Base-by-base conservation (phyloP, 2,888 invertebrate species). In the Noctua pronuba region DNA sequence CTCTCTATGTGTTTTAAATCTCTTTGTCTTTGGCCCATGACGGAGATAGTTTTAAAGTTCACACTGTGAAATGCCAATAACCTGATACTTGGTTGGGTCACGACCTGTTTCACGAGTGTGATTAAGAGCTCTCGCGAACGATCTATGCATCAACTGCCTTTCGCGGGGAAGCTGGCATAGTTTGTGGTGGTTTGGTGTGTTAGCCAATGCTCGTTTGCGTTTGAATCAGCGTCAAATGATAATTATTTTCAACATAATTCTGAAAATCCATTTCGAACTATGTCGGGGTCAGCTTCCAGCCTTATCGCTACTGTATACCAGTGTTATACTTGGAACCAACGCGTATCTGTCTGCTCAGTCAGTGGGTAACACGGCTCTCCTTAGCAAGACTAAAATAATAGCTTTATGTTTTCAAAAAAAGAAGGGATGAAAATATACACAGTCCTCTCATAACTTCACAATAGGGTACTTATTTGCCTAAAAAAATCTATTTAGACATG, bases 31-130 rank as follows among this genome's bases (percentile, higher is more conserved):
- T 83, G n/a, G 68, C 38, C 31, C n/a, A 44, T 71, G 58, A 72
- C 44, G 21, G 55, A 58, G 46, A 44, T 64, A 67, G 69, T 69
- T 77, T 77, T 24, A 60, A 82, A 82, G 60, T 71, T 67, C 35
- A 69, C 70, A 18, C 21, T 66, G 13, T 73, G 41, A 82, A 82
- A 82, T 82, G 73, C 41, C 73, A 82, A 35, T 62, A 70, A 70
- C 62, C 44, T 68, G 58, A n/a, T 21, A 46, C 65, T 62, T 70
- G 24, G 31, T 64, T 52, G 35, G 55, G 35, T 81, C 58, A 10
- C 28, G 76, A 68, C 62, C 49, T 68, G 46, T n/a, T 71, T 52
- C 28, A 69, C 52, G 21, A 70, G 4, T 52, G n/a, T 28, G 52
- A 62, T 70, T 66, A 13, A 60, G n/a, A 46, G 24, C 8, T 38